phyloP scores from a whole-genome alignment of 2,888 invertebrate genomes.

The Sinhomidia bicolor region DNA sequence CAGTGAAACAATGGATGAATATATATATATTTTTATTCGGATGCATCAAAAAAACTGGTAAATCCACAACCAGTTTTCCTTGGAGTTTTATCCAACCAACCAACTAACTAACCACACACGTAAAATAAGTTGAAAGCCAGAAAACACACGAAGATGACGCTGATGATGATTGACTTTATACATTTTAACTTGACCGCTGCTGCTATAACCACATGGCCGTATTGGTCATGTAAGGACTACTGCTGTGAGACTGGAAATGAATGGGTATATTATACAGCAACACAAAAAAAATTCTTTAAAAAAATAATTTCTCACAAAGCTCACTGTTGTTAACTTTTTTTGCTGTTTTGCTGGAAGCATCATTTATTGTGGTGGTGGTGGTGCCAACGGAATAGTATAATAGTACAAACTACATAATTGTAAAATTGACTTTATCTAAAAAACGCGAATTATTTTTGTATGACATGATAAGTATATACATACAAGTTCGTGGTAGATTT shows the following conservation, averaged over 20 bases:
- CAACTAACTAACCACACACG: constrained; percentile 64
- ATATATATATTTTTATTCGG: background rate
- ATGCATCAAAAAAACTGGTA: constrained; percentile 54
- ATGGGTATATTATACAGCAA: background rate
- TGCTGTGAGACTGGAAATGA: constrained; percentile 12
- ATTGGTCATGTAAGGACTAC: background rate
- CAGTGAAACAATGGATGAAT: background rate
- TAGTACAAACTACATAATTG: no score
- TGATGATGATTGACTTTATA: constrained; percentile 42
- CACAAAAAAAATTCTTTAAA: background rate
- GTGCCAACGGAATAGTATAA: no score
- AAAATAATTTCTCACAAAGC: background rate
- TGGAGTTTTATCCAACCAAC: constrained; percentile 43
- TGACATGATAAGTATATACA: no score
- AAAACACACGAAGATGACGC: background rate
- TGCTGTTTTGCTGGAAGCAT: background rate
- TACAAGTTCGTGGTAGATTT: no score
- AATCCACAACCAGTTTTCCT: constrained; percentile 64
- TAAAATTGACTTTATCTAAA: no score
- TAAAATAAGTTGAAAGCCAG: background rate
- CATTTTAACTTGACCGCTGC: constrained; percentile 12
- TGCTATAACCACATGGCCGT: background rate
- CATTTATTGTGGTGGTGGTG: background rate
- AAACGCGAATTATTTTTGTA: no score
- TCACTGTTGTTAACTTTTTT: background rate